Evolutionary conservation across 2,113 vertebrate genomes (phyloP).

Genomic region (Phrynocephalus versicolor): DNA sequence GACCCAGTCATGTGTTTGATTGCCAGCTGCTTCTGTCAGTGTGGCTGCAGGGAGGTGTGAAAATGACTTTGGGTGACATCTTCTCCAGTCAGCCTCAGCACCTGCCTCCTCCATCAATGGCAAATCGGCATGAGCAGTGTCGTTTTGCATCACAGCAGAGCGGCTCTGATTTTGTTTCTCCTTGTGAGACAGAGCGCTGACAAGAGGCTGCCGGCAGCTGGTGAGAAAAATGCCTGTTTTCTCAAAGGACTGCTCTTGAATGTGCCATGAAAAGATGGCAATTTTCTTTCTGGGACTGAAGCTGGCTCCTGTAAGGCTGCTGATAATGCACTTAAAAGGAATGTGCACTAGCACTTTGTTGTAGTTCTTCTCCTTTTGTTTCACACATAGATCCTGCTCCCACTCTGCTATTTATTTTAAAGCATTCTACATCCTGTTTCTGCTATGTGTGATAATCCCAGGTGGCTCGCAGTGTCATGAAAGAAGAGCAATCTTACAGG

Average conservation of each 20-base stretch:
- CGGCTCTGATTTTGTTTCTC: constrained; percentile 42
- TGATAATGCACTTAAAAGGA: neutral
- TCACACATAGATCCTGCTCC: neutral
- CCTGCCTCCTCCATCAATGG: neutral
- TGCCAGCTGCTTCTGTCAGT: neutral
- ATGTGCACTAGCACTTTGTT: neutral
- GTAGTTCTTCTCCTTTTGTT: neutral
- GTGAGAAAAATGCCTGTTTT: constrained; percentile 13
- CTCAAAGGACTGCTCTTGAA: constrained; percentile 28
- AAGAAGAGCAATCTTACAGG: neutral
- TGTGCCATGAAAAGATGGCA: constrained; percentile 6
- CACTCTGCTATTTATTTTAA: constrained; percentile 8
- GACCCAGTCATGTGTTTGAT: constrained; percentile 23
- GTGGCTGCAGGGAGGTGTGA: neutral
- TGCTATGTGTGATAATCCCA: neutral
- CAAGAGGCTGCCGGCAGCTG: constrained; percentile 29
- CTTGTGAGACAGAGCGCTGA: constrained; percentile 22
- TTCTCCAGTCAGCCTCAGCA: constrained; percentile 15
- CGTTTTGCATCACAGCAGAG: constrained; percentile 24
- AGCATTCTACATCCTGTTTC: neutral
- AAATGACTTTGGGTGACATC: constrained; percentile 19
- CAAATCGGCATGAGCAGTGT: neutral
- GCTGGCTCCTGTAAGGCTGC: constrained; percentile 3
- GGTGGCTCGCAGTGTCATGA: neutral
- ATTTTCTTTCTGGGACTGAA: constrained; percentile 38